Base-by-base conservation (phyloP, 2,888 invertebrate genomes). In the Drosophila affinis region DNA sequence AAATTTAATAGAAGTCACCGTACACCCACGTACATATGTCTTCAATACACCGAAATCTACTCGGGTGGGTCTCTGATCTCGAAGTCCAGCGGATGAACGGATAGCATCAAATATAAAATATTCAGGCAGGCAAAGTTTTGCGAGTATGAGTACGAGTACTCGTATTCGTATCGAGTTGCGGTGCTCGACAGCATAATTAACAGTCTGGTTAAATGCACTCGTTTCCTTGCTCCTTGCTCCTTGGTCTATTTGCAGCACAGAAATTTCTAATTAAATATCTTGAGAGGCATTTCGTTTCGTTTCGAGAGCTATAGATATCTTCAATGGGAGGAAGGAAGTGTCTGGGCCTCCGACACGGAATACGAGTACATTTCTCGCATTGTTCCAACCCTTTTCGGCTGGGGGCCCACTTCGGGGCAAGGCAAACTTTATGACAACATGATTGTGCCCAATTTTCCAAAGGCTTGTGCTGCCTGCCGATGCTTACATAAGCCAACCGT, bases 401-500 rank as follows among this genome's bases (percentile, higher is more conserved):
- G 17, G 5, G 3, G 39, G 18, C 21, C 24, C 27, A 21, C n/a
- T 47, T 51, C 49, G 24, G 27, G 49, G 18, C 27, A 56, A 34
- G 62, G 21, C 24, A 53, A 68, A 68, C 60, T 68, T 68, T 68
- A 70, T 69, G 61, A 61, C 59, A 59, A 49, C 55, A 29, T 32
- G 21, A 60, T 52, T 60, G 55, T 62, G 21, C 48, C 75, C 53
- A 58, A 75, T 67, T 58, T 57, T 14, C 29, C 49, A 44, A 49
- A 21, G 47, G 46, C 18, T 21, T 56, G 29, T 57, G 47, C 46
- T 29, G 29, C 18, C 46, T 29, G 29, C 18, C 27, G 34, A 27
- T 52, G 45, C 71, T 72, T 72, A 72, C 58, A 75, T 75, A 72
- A 72, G 76, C 54, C 75, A 57, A 48, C 47, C 47, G 32, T 46